Conservation (phyloP, 1,140 invertebrate genomes). For the Andricus grossulariae region DNA sequence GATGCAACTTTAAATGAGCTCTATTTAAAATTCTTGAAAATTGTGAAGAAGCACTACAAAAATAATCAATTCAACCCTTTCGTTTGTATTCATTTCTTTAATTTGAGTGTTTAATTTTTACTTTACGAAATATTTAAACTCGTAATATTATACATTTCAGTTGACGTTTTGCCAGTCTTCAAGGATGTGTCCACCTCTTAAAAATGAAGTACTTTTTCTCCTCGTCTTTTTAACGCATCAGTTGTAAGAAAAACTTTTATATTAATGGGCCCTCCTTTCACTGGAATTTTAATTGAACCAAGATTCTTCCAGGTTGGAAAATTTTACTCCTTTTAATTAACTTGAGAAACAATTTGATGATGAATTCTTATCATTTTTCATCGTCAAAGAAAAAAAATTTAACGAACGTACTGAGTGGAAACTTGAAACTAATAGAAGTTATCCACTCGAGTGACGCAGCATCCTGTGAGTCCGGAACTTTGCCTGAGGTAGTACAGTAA, state of each 20-base stretch:
- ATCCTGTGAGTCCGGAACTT: neutral
- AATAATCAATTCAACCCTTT: too few relatives aligned
- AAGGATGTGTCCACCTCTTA: constrained; percentile 8
- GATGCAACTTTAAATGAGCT: too few relatives aligned
- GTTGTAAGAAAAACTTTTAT: too few relatives aligned
- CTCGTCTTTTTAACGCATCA: neutral
- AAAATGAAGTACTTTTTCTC: neutral
- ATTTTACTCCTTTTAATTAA: neutral
- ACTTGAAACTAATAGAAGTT: constrained; percentile 32
- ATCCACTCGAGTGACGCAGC: neutral
- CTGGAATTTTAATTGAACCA: too few relatives aligned
- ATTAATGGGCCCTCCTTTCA: too few relatives aligned
- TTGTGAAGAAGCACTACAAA: too few relatives aligned
- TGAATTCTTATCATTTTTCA: neutral
- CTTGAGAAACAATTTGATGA: neutral
- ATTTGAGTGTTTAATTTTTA: too few relatives aligned
- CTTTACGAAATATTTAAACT: too few relatives aligned
- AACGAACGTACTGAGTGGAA: neutral
- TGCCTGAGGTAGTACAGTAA: neutral
- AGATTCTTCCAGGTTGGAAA: neutral
- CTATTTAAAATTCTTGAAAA: too few relatives aligned
- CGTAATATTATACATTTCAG: too few relatives aligned
- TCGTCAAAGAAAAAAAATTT: neutral
- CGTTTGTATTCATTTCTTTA: too few relatives aligned
- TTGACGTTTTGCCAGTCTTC: neutral